Percentiles rank a stretch among this genome's conserved stretches.
These are phyloP conservation scores for Troglohyphantes excavatus DNA, from an alignment of 2,888 invertebrate species.

Conservation along the genomic window DNA sequence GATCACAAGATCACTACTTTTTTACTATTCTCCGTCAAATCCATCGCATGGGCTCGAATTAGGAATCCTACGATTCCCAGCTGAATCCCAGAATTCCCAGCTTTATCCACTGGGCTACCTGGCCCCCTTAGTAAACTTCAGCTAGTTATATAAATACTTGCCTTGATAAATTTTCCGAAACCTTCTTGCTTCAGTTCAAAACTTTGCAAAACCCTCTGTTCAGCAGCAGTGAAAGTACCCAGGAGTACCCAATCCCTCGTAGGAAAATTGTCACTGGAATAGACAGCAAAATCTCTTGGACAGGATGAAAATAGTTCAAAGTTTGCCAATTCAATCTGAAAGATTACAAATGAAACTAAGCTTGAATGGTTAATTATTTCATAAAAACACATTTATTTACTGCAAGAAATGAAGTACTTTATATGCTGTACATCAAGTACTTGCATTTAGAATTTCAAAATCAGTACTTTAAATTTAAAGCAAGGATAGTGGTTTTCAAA, in stretches of 20 bases:
- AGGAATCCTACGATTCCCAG: no score
- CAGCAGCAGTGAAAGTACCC: conserved; percentile 93
- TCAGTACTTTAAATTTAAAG: not conserved
- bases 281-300: conserved; percentile 94
- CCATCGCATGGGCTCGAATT: no score
- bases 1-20: no score
- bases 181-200: conserved; percentile 90
- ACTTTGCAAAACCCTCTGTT: conserved; percentile 92
- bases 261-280: conserved; percentile 93
- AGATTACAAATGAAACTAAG: not conserved
- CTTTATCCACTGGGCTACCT: no score
- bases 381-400: not conserved
- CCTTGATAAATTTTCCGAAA: conserved; percentile 94
- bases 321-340: conserved; percentile 94
- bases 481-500: not conserved
- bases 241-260: conserved; percentile 95
- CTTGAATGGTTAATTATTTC: not conserved
- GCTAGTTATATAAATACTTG: no score
- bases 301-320: conserved; percentile 98
- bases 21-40: no score
- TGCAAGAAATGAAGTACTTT: not conserved
- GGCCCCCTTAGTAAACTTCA: no score
- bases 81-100: no score
- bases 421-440: not conserved
- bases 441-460: not conserved